Conservation (phyloP, 2,797 vertebrate species). For the Enteromius treurensis region DNA sequence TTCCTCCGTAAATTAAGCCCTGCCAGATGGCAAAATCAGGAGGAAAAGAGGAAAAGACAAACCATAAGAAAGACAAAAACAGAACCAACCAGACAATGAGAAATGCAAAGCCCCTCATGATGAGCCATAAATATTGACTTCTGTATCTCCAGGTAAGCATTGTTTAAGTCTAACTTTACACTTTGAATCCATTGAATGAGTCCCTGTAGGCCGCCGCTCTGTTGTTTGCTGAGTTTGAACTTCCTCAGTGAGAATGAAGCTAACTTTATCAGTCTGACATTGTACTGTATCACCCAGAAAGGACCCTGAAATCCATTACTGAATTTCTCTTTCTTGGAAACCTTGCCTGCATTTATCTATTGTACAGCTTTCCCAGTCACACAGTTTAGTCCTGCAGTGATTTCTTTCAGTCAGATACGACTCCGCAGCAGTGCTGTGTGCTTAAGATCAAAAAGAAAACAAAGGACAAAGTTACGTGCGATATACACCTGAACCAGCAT, state of each 20-base stretch:
- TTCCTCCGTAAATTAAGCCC: background rate
- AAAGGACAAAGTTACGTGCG: background rate
- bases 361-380: background rate
- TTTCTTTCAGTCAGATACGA: background rate
- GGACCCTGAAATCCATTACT: background rate
- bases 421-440: background rate
- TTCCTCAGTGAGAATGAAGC: slow-evolving; percentile 15
- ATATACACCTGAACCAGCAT: background rate
- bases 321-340: background rate
- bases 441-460: slow-evolving; percentile 6
- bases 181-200: slow-evolving; percentile 38
- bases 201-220: background rate
- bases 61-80: background rate
- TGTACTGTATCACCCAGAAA: background rate
- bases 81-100: slow-evolving; percentile 11
- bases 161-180: slow-evolving; percentile 50
- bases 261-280: slow-evolving; percentile 30
- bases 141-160: slow-evolving; percentile 46
- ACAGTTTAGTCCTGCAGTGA: background rate
- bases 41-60: background rate
- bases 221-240: slow-evolving; percentile 46
- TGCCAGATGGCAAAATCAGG: background rate
- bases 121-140: slow-evolving; percentile 24
- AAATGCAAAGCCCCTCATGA: slow-evolving; percentile 23
- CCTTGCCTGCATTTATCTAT: slow-evolving; percentile 21